Conservation (phyloP, 2,113 vertebrate genomes). For the Sylvilagus bachmani region DNA sequence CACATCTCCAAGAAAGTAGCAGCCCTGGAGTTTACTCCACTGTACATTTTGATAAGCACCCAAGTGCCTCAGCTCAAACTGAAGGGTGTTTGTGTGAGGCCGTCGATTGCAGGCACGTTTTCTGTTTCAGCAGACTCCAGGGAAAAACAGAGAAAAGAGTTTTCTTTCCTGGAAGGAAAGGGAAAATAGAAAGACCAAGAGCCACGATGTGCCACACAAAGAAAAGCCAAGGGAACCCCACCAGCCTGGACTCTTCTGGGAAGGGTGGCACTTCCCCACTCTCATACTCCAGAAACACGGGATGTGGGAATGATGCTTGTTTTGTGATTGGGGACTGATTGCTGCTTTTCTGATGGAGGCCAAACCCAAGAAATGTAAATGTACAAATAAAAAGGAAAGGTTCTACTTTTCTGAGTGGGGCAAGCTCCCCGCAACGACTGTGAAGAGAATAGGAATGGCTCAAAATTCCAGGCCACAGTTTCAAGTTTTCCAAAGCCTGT, state of each 20-base stretch:
- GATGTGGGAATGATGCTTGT: constrained; percentile 80
- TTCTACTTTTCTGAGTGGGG: constrained; percentile 81
- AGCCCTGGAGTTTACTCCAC: neutral
- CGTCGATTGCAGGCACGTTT: constrained; percentile 47
- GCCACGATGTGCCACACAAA: constrained; percentile 13
- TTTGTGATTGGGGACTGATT: constrained; percentile 79
- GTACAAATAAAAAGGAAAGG: constrained; percentile 45
- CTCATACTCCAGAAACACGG: constrained; percentile 72
- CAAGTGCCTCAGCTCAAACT: constrained; percentile 24
- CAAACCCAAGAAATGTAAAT: constrained; percentile 77
- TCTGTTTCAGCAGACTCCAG: constrained; percentile 51
- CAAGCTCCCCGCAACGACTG: constrained; percentile 82
- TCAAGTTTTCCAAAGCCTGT: constrained; percentile 89
- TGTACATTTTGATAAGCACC: constrained; percentile 36
- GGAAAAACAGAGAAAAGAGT: constrained; percentile 37
- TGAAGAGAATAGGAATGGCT: constrained; percentile 84
- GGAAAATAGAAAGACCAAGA: constrained; percentile 55
- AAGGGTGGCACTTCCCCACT: constrained; percentile 50
- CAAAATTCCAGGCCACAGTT: constrained; percentile 87
- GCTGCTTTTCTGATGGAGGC: constrained; percentile 73
- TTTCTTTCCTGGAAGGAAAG: constrained; percentile 67
- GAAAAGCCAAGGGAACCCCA: constrained; percentile 78
- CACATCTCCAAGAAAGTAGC: neutral
- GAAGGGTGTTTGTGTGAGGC: constrained; percentile 19
- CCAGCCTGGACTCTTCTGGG: constrained; percentile 77